These are phyloP conservation scores for Amphipyra berbera DNA, from an alignment of 2,888 invertebrate species.

Conservation along the genomic window DNA sequence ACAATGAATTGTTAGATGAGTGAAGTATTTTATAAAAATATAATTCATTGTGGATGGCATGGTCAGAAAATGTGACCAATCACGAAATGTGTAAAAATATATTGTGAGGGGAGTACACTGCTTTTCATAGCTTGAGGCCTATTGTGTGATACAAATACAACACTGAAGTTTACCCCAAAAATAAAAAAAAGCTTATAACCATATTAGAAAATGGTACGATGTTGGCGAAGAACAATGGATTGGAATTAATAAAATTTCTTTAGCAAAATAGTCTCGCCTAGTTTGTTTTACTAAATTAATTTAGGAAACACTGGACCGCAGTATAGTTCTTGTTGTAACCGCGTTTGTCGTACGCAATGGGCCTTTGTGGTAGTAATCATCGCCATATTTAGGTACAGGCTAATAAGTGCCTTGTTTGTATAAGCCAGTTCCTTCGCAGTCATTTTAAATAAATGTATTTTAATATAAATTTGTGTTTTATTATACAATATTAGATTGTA, in stretches of 20 bases:
- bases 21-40: conserved; percentile 33
- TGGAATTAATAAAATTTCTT: too few relatives aligned
- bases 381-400: conserved; percentile 69
- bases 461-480: conserved; percentile 59
- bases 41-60: conserved; percentile 11
- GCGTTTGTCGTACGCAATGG: conserved; percentile 7
- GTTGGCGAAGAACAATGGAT: too few relatives aligned
- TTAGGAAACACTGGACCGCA: background rate
- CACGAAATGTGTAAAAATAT: background rate
- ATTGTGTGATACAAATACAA: conserved; percentile 13
- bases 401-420: conserved; percentile 73
- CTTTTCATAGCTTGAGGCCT: conserved; percentile 11
- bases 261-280: too few relatives aligned
- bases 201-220: too few relatives aligned
- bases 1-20: conserved; percentile 28
- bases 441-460: conserved; percentile 81
- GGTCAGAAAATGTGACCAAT: too few relatives aligned
- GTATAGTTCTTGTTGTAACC: background rate
- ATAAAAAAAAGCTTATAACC: too few relatives aligned
- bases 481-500: background rate
- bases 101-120: conserved; percentile 15
- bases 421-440: conserved; percentile 81
- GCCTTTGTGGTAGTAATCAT: conserved; percentile 24
- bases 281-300: too few relatives aligned
- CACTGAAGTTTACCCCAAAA: too few relatives aligned